phyloP scores from a whole-genome alignment of 2,888 invertebrate genomes.

The Drosophila pegasa region DNA sequence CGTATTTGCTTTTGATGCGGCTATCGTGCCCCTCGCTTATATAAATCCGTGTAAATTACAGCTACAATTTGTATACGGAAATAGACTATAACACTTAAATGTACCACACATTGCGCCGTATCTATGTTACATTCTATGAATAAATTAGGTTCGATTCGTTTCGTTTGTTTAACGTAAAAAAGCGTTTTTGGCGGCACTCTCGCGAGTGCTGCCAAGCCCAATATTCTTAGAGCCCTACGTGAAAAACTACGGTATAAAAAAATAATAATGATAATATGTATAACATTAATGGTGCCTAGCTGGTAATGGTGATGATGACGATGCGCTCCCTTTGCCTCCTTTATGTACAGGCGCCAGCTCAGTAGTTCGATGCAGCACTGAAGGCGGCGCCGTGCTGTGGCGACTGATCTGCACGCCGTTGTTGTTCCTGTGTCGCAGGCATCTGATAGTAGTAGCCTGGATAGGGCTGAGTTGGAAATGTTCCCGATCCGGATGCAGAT shows the following conservation, averaged over 20 bases:
- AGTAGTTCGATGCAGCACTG: conserved; percentile 51
- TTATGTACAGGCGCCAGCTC: conserved; percentile 52
- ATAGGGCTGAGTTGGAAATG: conserved; percentile 45
- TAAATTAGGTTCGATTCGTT: conserved; percentile 69
- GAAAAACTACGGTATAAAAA: conserved; percentile 50
- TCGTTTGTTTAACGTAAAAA: conserved; percentile 66
- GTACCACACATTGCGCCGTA: conserved; percentile 59
- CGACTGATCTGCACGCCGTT: conserved; percentile 29
- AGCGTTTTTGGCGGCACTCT: conserved; percentile 52
- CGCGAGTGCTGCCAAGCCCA: conserved; percentile 35
- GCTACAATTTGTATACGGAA: conserved; percentile 68
- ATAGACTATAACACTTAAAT: conserved; percentile 74
- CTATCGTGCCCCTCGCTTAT: conserved; percentile 39
- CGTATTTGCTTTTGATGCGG: conserved; percentile 62
- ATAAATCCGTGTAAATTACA: conserved; percentile 65
- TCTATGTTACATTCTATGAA: conserved; percentile 72
- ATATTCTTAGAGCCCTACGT: conserved; percentile 45
- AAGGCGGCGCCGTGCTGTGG: conserved; percentile 38
- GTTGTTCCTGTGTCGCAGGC: conserved; percentile 43
- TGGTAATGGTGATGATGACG: conserved; percentile 59
- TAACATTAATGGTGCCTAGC: conserved; percentile 61
- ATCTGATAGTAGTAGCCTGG: conserved; percentile 61
- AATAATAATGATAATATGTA: conserved; percentile 44
- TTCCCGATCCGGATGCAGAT: conserved; percentile 2
- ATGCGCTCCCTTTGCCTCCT: conserved; percentile 28